Conservation (phyloP, 2,888 invertebrate species). For the Brachynemurus nebulosus region DNA sequence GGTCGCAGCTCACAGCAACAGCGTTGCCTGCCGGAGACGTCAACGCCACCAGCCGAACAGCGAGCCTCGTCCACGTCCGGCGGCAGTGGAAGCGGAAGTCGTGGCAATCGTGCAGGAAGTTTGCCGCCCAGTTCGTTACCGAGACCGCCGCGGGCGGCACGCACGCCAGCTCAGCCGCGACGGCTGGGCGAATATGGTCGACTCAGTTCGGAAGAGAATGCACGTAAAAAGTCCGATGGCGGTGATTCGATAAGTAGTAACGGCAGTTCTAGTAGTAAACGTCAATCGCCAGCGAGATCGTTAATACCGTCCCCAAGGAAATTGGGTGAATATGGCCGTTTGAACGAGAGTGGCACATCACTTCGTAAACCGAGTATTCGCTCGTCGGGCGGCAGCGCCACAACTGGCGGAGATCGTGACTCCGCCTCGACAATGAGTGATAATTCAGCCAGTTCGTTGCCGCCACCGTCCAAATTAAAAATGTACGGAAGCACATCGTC, state of each 20-base stretch:
- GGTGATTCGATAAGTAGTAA: constrained; percentile 30
- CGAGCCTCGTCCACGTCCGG: constrained; percentile 2
- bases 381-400: constrained; percentile 31
- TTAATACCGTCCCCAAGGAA: constrained; percentile 39
- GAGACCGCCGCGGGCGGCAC: constrained; percentile 42
- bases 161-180: constrained; percentile 36
- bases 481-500: constrained; percentile 32
- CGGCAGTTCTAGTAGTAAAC: constrained; percentile 29
- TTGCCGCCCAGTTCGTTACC: constrained; percentile 60
- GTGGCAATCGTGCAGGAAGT: constrained; percentile 36
- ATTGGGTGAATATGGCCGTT: constrained; percentile 42
- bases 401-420: constrained; percentile 35
- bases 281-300: constrained; percentile 34
- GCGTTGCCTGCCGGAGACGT: constrained; percentile 18
- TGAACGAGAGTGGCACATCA: constrained; percentile 34
- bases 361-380: constrained; percentile 19
- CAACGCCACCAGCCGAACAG: constrained; percentile 5
- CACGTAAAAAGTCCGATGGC: constrained; percentile 29
- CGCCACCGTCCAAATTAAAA: constrained; percentile 39
- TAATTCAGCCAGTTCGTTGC: constrained; percentile 40
- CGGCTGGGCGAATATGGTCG: constrained; percentile 52
- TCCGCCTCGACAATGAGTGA: constrained; percentile 40
- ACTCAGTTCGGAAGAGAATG: constrained; percentile 31
- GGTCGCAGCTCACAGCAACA: constrained; percentile 65
- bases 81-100: constrained; percentile 19